Conservation (phyloP, 2,888 invertebrate species). For the Temnothorax ravouxi region DNA sequence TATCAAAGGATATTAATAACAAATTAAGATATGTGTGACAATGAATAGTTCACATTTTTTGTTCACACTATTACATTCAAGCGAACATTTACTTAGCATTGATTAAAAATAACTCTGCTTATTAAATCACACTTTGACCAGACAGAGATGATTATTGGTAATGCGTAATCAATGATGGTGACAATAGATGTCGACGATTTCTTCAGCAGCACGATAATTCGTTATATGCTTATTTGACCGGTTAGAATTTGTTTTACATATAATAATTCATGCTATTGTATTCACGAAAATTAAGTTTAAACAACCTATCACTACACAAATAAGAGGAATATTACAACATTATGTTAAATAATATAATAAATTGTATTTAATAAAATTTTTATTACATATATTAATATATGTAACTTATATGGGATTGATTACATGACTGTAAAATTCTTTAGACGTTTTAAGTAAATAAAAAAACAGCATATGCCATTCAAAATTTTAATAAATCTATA, state of each 20-base stretch:
- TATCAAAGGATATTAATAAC: neutral
- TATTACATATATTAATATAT: neutral
- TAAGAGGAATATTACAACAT: neutral
- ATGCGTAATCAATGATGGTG: neutral
- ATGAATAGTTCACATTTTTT: neutral
- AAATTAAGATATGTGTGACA: neutral
- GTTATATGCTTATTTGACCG: neutral
- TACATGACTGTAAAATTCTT: neutral
- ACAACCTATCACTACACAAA: neutral
- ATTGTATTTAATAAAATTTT: neutral
- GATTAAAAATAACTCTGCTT: neutral
- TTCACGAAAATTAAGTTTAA: neutral
- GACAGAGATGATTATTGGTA: neutral
- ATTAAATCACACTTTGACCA: neutral
- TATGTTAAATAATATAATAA: neutral
- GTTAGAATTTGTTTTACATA: neutral
- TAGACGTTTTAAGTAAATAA: neutral
- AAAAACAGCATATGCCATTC: slow-evolving; percentile 2
- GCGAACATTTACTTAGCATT: neutral
- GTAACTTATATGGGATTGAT: neutral
- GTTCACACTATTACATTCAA: neutral
- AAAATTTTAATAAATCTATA: neutral
- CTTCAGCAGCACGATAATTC: neutral
- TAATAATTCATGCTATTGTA: neutral
- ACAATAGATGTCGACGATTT: neutral